Base-by-base conservation (phyloP, 2,888 invertebrate species). In the Acleris literana region DNA sequence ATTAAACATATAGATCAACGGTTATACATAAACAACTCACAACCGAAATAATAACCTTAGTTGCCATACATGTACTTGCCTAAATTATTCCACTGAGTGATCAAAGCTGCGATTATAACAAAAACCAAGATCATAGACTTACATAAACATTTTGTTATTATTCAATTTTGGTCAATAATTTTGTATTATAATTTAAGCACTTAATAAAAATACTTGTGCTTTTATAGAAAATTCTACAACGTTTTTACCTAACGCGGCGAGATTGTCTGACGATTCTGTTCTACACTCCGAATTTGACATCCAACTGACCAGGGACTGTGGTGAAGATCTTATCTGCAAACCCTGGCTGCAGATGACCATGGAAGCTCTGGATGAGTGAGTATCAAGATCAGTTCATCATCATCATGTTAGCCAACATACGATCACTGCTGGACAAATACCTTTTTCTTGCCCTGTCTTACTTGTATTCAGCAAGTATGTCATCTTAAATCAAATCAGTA, bases 221-320 rank as follows among this genome's bases (percentile, higher is more conserved):
- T 56, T 78, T 78, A 2, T 68, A 87, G 87, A 80, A 46, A 75
- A 81, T 61, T 76, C 79, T 2, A 69, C 69, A 1, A 63, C 33
- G 1, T 86, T 86, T 63, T 69, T 77, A 13, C 48, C 56, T 16
- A 71, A 79, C 16, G 77, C 78, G 18, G 90, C 84, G 16, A 83
- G 92, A 67, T 62, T 75, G 18, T 88, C 87, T 0, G 87, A 87
- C 25, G 81, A 85, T 5, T 88, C 90, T 0, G 71, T 69, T 1
- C 69, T 87, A 22, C 79, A 81, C 29, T 79, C 86, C 2, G 79
- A 83, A 1, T 86, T 87, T 29, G 77, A 84, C 0, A 86, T 92
- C 9, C 90, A 90, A 54, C 69, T 92, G 52, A 86, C 92, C 0
- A 84, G 90, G 52, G 93, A 93, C 63, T 94, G 94, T 72, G 94